phyloP scores from a whole-genome alignment of 2,113 vertebrate species.

The Psittacula cyanocephala region DNA sequence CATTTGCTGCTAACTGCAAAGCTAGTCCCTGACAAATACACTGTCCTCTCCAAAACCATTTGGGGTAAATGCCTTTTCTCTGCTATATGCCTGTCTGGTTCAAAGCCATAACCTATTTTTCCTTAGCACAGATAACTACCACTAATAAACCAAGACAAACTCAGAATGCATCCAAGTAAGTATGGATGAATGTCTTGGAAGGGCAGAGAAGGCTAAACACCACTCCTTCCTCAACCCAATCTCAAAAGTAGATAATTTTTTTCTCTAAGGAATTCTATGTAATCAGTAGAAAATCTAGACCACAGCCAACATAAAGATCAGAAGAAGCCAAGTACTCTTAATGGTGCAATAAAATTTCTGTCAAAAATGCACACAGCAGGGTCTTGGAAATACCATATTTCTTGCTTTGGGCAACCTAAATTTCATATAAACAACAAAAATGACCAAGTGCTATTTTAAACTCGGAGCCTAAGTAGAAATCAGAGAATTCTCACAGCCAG shows the following conservation, averaged over 20 bases:
- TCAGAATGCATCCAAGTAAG: background rate
- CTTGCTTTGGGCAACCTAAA: background rate
- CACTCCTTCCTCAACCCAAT: background rate
- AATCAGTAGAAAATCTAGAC: background rate
- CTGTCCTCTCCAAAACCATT: background rate
- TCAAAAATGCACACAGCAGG: background rate
- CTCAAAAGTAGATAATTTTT: background rate
- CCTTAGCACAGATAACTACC: background rate
- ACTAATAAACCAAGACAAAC: background rate
- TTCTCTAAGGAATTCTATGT: background rate
- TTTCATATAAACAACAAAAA: background rate
- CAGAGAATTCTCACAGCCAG: background rate
- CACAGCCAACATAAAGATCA: background rate
- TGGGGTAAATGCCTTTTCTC: background rate
- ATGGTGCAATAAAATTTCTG: rapidly evolving
- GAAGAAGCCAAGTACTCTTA: background rate
- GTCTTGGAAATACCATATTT: background rate
- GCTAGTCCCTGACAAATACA: background rate
- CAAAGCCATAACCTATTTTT: background rate
- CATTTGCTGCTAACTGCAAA: background rate
- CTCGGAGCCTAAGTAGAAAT: background rate
- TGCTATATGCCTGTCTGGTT: background rate
- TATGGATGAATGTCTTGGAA: background rate
- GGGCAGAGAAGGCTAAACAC: background rate
- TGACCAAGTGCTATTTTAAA: background rate